Base-by-base conservation (phyloP, 2,888 invertebrate genomes). In the Aradus depressus region DNA sequence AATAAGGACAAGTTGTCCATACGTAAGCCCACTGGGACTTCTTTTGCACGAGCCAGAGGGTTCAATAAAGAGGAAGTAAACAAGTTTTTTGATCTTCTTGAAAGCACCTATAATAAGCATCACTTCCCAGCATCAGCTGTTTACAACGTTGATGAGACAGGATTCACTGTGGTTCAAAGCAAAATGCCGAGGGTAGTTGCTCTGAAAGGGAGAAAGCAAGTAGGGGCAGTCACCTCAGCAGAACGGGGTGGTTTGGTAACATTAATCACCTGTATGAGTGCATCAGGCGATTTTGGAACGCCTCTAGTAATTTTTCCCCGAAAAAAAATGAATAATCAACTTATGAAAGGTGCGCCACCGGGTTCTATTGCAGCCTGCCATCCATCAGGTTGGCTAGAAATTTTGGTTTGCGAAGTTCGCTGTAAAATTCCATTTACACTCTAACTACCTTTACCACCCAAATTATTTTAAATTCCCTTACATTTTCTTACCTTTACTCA, bases 91-190 rank as follows among this genome's bases (percentile, higher is more conserved):
- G 73, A 39, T 12, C n/a, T 19, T 12, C 21, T 39, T 18, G 39
- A 39, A 28, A 28, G 8, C n/a, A n/a, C 6, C 31, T 14, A 2
- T 75, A 3, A 62, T 89, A 50, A 70, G n/a, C 41, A 59, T 28
- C 57, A 62, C 22, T 55, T 61, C 38, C 52, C 58, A 8, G 59
- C 62, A 44, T 59, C 62, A 44, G 54, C 57, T 45, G 61, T 65
- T 39, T 66, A 59, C 50, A 67, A 65, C 51, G 62, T 65, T 1
- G 64, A 67, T 51, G 66, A 66, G 58, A 65, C 64, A n/a, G 66
- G 66, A 5, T 53, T 68, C 10, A 54, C 62, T 22, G 59, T 63
- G 10, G 64, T 66, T 4, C 64, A 60, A 53, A 61, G 57, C 12
- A 60, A 61, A 54, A 59, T 62, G 34, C 56, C 61, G 8, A 47